A percentile compares a stretch with the other conserved stretches of the same genome.
phyloP scores from a whole-genome alignment of 2,797 vertebrate species.

The Cryptoprocta ferox region DNA sequence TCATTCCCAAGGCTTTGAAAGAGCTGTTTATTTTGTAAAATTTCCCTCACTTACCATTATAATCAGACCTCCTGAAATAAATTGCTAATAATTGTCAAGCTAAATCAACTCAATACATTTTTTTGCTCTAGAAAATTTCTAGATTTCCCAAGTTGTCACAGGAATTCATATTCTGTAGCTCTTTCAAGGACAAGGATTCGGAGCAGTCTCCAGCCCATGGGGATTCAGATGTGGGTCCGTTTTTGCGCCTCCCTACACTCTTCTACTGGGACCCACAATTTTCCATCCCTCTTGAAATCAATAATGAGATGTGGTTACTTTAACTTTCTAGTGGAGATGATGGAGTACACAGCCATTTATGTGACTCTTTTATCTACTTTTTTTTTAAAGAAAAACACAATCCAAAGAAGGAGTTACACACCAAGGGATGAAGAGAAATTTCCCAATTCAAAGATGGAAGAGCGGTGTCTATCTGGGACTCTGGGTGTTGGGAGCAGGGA shows the following conservation, averaged over 20 bases:
- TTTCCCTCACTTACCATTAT: conserved; percentile 13
- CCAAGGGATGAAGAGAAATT: background rate
- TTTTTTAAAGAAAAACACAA: background rate
- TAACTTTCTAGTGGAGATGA: background rate
- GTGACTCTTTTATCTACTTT: background rate
- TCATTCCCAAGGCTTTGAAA: conserved; percentile 55
- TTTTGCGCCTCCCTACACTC: background rate
- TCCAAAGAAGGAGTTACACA: background rate
- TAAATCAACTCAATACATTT: background rate
- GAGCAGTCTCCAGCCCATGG: background rate
- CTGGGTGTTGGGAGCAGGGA: background rate
- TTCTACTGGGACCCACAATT: background rate
- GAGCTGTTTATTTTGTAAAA: conserved; percentile 61
- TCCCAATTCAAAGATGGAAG: background rate
- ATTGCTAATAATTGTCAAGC: conserved; percentile 58
- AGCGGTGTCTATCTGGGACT: background rate
- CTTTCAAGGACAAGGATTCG: background rate
- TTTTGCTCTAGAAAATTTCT: conserved; percentile 4
- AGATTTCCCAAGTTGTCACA: background rate
- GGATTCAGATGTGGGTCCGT: background rate
- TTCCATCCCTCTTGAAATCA: background rate
- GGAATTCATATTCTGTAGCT: background rate
- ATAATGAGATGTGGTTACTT: background rate
- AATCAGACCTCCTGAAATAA: conserved; percentile 56
- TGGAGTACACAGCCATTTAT: background rate